Conservation (phyloP, 1,140 invertebrate genomes). For the Aphis craccivora region DNA sequence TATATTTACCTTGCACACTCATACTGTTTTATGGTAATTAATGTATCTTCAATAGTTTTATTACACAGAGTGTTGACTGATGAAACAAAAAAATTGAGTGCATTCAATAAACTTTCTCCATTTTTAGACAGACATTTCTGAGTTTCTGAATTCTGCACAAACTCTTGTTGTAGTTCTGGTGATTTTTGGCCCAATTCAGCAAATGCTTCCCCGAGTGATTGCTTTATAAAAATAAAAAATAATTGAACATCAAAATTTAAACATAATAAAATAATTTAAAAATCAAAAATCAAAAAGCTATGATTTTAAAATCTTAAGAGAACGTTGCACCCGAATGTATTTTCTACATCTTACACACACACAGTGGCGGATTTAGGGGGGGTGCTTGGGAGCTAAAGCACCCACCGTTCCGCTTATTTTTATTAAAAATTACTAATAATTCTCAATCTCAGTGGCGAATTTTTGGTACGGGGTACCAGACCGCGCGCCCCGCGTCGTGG, state of each 20-base stretch:
- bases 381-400: no score
- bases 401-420: no score
- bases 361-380: no score
- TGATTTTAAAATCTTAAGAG: no score
- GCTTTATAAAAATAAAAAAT: constrained; percentile 64
- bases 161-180: constrained; percentile 93
- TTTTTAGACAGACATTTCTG: constrained; percentile 93
- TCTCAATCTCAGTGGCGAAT: no score
- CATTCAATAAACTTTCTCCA: constrained; percentile 88
- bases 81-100: constrained; percentile 95
- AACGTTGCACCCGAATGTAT: no score
- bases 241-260: background rate
- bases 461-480: no score
- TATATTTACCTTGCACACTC: constrained; percentile 83
- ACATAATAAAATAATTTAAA: background rate
- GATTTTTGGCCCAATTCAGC: constrained; percentile 94
- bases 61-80: constrained; percentile 94
- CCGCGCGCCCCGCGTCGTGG: no score
- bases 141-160: constrained; percentile 94
- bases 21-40: constrained; percentile 91
- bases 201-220: constrained; percentile 87
- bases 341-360: no score
- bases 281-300: background rate
- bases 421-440: no score
- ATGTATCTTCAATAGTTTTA: constrained; percentile 96